Conservation (phyloP, 2,888 invertebrate genomes). For the Drosophila sordidula region DNA sequence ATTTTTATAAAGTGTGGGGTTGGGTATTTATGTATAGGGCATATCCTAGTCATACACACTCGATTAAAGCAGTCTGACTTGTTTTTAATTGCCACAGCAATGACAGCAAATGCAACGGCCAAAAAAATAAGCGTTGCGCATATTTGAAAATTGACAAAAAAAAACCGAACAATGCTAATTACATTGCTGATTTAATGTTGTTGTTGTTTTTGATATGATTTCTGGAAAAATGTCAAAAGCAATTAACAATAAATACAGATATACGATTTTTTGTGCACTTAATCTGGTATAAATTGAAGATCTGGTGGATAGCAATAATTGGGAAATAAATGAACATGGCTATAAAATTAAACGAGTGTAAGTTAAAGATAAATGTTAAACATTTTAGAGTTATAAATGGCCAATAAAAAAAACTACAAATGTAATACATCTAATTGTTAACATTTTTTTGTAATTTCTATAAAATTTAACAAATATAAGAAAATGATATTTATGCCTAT, state of each 20-base stretch:
- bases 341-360: background rate
- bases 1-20: too few relatives aligned
- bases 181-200: slow-evolving; percentile 21
- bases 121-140: slow-evolving; percentile 16
- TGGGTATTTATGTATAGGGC: background rate
- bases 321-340: background rate
- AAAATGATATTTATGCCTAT: too few relatives aligned
- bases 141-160: slow-evolving; percentile 18
- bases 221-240: slow-evolving; percentile 28
- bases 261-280: background rate
- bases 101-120: slow-evolving; percentile 10
- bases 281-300: background rate
- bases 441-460: too few relatives aligned
- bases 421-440: too few relatives aligned
- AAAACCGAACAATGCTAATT: slow-evolving; percentile 38
- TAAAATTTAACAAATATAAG: too few relatives aligned
- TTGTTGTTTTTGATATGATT: slow-evolving; percentile 14
- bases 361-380: background rate
- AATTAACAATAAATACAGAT: slow-evolving; percentile 18
- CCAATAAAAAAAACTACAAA: too few relatives aligned
- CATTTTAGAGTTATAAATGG: background rate
- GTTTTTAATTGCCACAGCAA: slow-evolving; percentile 50
- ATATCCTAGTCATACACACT: background rate
- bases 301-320: background rate
- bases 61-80: background rate